These are phyloP conservation scores for Melinopterus prodromus DNA, from an alignment of 2,888 invertebrate species.

Conservation along the genomic window DNA sequence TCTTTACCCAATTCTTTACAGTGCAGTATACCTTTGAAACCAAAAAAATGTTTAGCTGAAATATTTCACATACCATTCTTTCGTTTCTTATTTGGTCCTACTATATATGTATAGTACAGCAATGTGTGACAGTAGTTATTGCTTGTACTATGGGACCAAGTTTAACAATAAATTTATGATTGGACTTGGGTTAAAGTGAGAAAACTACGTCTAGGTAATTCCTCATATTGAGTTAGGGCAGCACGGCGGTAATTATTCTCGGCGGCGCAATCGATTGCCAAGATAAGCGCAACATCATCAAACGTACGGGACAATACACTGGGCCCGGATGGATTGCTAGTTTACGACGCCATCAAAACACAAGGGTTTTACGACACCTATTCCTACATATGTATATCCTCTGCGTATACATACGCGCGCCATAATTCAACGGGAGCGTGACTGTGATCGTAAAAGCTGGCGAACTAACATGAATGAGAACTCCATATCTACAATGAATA, in stretches of 20 bases:
- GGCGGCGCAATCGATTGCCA: neutral
- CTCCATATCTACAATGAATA: slow-evolving; percentile 27
- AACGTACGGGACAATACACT: neutral
- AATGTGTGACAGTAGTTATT: too few relatives aligned
- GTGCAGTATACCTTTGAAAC: too few relatives aligned
- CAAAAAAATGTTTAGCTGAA: too few relatives aligned
- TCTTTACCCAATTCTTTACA: too few relatives aligned
- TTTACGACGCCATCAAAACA: slow-evolving; percentile 20
- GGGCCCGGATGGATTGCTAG: neutral
- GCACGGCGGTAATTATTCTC: neutral
- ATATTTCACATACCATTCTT: too few relatives aligned
- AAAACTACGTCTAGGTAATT: neutral
- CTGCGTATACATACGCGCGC: slow-evolving; percentile 8
- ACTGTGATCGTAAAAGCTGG: slow-evolving; percentile 13
- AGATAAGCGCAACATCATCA: neutral
- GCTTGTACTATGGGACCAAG: neutral
- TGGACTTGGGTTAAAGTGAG: neutral
- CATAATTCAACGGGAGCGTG: slow-evolving; percentile 19
- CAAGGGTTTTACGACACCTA: slow-evolving; percentile 21
- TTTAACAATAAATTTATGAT: neutral
- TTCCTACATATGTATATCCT: neutral
- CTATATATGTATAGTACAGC: too few relatives aligned
- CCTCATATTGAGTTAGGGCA: neutral
- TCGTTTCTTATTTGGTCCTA: too few relatives aligned
- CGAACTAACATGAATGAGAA: neutral